Base-by-base conservation (phyloP, 2,888 invertebrate species). In the Bombylius discolor region DNA sequence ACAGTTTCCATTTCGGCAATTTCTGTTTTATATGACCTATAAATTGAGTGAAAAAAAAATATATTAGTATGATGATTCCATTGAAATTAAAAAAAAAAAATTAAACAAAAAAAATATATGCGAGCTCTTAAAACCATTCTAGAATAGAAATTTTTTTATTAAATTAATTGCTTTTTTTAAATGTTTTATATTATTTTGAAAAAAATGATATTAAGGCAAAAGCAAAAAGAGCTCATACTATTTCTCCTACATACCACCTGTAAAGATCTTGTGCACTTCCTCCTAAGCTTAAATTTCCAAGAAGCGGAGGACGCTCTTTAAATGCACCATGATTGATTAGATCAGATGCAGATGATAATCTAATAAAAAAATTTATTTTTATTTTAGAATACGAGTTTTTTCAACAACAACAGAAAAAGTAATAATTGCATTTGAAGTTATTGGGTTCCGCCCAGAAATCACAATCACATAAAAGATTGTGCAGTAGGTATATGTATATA, bases 1-100 rank as follows among this genome's bases (percentile, higher is more conserved):
- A 90, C 90, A 72, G 90, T 91, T 81, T 91, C 90, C 85, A 90
- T 89, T 81, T 91, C 90, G 67, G 90, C 89, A 65, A 85, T 84
- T 76, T 85, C 85, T 61, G 84, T 86, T 77, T 84, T 79, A 73
- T 81, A 74, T 4, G 74, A 73, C 74, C 74, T 74, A 14, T 7
- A 45, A 45, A 7, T 45, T 6, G 12, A 14, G 4, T 13, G 39
- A 9, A 39, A 39, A 23, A 23, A 23, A 23, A 2, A 23, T 3
- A 23, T 23, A 23, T 23, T 23, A 23, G 23, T 23, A 23, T 23
- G 23, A 23, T 23, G 3, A 23, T 23, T 23, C 23, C 3, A 23
- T 23, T 23, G 23, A 23, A 23, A 23, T 36, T 36, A 36, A 42
- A 42, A 11, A 42, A 5, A 5, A 7, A 36, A 36, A 36, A 36